A percentile compares a stretch with the other conserved stretches of the same genome.
These are phyloP conservation scores for Drosophila sp. DNA, from an alignment of 1,140 invertebrate genomes.

Conservation along the genomic window DNA sequence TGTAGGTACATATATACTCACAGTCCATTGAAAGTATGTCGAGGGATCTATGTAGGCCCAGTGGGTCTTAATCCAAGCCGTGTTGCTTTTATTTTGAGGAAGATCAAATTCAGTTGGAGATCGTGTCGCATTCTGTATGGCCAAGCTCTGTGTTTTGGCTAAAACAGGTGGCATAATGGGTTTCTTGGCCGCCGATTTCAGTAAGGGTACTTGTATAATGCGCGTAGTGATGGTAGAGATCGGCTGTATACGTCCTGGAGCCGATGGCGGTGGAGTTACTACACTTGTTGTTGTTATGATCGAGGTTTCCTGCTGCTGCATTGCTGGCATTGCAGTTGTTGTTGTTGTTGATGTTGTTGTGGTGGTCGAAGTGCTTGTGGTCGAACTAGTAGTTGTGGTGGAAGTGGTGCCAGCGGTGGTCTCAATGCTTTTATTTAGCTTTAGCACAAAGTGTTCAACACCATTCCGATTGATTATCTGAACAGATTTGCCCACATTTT, in stretches of 20 bases:
- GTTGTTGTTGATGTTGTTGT: not conserved
- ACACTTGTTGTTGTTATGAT: constrained; percentile 22
- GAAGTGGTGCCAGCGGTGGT: constrained; percentile 11
- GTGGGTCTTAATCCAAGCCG: constrained; percentile 76
- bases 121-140: constrained; percentile 27
- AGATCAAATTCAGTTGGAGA: constrained; percentile 16
- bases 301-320: constrained; percentile 7
- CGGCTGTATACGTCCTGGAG: constrained; percentile 15
- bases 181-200: constrained; percentile 77
- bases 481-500: constrained; percentile 60
- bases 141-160: constrained; percentile 65
- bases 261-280: constrained; percentile 27
- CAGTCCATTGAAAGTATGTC: constrained; percentile 87
- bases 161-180: constrained; percentile 79
- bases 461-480: constrained; percentile 74
- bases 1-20: constrained; percentile 72
- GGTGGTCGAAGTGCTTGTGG: constrained; percentile 31
- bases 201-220: constrained; percentile 76
- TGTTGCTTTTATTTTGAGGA: constrained; percentile 48
- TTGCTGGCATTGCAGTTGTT: constrained; percentile 3
- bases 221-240: constrained; percentile 69
- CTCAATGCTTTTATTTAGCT: constrained; percentile 57
- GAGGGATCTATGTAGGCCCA: constrained; percentile 87
- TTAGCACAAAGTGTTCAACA: constrained; percentile 67
- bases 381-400: constrained; percentile 26